Evolutionary conservation across 2,113 vertebrate species (phyloP), one percentile per base, ranked within the genome.

Genomic region (Rhea americana): DNA sequence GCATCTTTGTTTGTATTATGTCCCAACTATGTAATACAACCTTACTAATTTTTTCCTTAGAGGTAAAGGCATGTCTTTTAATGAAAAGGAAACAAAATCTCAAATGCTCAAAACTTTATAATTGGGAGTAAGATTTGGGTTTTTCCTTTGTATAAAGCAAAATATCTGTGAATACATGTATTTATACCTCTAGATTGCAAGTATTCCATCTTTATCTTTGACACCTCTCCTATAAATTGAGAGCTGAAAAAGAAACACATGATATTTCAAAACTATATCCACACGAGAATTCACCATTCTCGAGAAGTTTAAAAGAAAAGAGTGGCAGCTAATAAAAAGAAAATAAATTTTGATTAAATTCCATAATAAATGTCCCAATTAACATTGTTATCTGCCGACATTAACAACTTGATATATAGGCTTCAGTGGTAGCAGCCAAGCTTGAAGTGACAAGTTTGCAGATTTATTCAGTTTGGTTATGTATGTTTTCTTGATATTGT

Each of bases 371-470:
- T 15, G 15, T 24, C 91, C 45, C 17, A 55, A 92, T 73, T 66
- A 89, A 72, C 28, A 75, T 70, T 93, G 75, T 39, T 91, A 58
- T 84, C 81, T 76, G 73, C 73, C 86, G 82, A 82, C 28, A 48
- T 72, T 78, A 86, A 86, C 83, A 95, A 62, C 58, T 82, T 32
- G 17, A 81, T 65, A 67, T 45, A 78, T 39, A 15, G 24, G 43
- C 62, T 87, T 88, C 70, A 90, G 43, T 0, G 1, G 85, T 56
- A 95, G 76, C 85, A 89, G 91, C 92, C 88, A 88, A 81, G 87
- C 82, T 95, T 74, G 87, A 90, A 80, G 32, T 92, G 92, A 91
- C 93, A 93, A 85, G 66, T 85, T 83, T 85, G 86, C 51, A 82
- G 80, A 87, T 90, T 73, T 45, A 95, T 30, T 96, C 56, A 67